Evolutionary conservation across 2,797 vertebrate genomes (phyloP).

Genomic region (Anguilla pacifica): DNA sequence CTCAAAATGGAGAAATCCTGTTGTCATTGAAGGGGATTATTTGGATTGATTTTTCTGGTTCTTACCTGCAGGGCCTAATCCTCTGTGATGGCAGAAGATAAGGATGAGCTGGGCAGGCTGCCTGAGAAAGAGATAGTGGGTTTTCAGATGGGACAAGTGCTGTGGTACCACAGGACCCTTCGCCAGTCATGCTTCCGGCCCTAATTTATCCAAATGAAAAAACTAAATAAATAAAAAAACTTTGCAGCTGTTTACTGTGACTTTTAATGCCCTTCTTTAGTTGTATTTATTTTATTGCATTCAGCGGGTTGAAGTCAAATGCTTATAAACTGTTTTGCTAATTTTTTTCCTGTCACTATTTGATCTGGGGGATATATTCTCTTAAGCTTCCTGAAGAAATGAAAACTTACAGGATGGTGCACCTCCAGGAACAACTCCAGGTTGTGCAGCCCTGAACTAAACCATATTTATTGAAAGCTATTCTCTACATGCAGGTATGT

Average conservation of each 20-base stretch:
- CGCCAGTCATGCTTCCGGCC: not conserved
- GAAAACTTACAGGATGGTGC: not conserved
- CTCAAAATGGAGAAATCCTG: not conserved
- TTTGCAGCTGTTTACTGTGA: not conserved
- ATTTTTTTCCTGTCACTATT: not conserved
- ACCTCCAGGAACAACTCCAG: not conserved
- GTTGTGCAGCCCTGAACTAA: too few species aligned
- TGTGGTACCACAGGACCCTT: not conserved
- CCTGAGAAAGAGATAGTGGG: not conserved
- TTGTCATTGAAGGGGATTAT: constrained; percentile 1
- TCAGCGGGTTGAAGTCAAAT: not conserved
- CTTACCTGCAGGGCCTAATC: not conserved
- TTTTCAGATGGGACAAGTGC: not conserved
- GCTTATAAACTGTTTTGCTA: too few species aligned
- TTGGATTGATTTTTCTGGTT: not conserved
- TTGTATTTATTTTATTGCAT: not conserved
- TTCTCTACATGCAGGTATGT: too few species aligned
- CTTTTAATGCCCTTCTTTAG: not conserved
- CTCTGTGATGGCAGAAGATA: too few species aligned
- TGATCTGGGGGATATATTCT: not conserved
- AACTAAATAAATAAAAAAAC: not conserved
- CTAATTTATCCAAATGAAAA: not conserved
- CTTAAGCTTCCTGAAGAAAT: not conserved
- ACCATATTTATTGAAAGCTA: too few species aligned
- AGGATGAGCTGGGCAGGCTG: not conserved